Base-by-base conservation (phyloP, 2,797 vertebrate genomes). In the Poliocrania exsul region DNA sequence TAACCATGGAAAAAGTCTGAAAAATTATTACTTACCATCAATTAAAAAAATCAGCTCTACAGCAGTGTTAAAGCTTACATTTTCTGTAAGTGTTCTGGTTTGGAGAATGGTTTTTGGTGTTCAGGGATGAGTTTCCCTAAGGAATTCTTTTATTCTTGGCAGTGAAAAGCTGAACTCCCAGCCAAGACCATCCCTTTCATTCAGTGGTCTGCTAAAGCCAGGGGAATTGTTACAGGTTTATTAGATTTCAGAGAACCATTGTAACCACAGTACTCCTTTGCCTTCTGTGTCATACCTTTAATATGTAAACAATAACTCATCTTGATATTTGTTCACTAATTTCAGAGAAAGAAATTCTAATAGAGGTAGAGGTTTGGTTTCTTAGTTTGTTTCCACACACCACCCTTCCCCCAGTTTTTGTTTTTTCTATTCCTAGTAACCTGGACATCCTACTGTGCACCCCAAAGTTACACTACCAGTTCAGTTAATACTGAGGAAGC, bases 341-440 rank as follows among this genome's bases (percentile, higher is more conserved):
- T 92, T 28, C 23, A 37, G 23, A 84, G 37, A 31, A 66, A 65
- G 57, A 17, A 67, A 49, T 25, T 53, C 25, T 49, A 49, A 53
- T 25, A 50, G 0, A 31, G 31, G 9, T 44, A 47, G 28, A 81
- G 25, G 44, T 82, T 58, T 47, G 23, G 33, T 66, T 73, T 56
- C 57, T 70, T 61, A 20, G 11, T 80, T 84, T 38, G 33, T 19
- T 51, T 50, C 50, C 29, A 90, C 33, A 35, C 10, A 11, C 5
- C 10, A 7, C 6, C 3, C 1, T 7, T 4, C 3, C 4, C 4
- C 1, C 9, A 2, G 13, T 35, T 20, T 50, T n/a, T 38, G 40
- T 10, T 4, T 17, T 44, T 24, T 5, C 3, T 75, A 80, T 73
- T 37, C 17, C 35, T n/a, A 5, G 10, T 19, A 60, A 37, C 10